Evolutionary conservation across 2,888 invertebrate genomes (phyloP).

Genomic region (Incurvaria masculella): DNA sequence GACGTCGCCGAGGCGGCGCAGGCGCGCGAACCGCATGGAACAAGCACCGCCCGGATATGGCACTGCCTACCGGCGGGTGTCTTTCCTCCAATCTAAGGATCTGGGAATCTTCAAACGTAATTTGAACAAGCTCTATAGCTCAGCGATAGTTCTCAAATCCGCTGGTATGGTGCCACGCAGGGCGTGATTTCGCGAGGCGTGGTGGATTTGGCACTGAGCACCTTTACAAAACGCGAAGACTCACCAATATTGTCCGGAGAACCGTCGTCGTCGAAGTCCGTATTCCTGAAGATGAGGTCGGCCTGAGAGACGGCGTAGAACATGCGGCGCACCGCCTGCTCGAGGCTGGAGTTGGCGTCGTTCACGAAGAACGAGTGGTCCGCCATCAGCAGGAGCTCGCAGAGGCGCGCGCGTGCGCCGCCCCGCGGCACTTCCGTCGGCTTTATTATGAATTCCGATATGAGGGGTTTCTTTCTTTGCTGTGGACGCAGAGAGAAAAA

Average conservation of each 20-base stretch:
- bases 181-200: too few relatives aligned
- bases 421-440: slow-evolving; percentile 24
- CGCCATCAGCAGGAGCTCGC: slow-evolving; percentile 45
- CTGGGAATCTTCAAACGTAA: too few relatives aligned
- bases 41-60: too few relatives aligned
- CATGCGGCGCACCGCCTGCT: slow-evolving; percentile 40
- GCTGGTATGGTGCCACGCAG: too few relatives aligned
- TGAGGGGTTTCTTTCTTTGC: slow-evolving; percentile 18
- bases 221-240: too few relatives aligned
- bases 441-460: neutral
- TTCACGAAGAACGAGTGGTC: slow-evolving; percentile 45
- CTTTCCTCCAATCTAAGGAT: too few relatives aligned
- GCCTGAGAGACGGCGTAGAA: slow-evolving; percentile 50
- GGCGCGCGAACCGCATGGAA: slow-evolving; percentile 39
- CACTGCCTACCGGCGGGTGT: too few relatives aligned
- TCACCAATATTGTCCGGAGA: slow-evolving; percentile 50
- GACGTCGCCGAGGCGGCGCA: slow-evolving; percentile 43
- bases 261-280: slow-evolving; percentile 54
- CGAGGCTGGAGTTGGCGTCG: slow-evolving; percentile 42
- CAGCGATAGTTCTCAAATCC: too few relatives aligned
- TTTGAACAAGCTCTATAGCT: too few relatives aligned
- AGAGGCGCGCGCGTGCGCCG: slow-evolving; percentile 35
- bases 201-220: too few relatives aligned
- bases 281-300: slow-evolving; percentile 51
- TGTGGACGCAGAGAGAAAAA: neutral